Conservation (phyloP, 2,797 vertebrate species). For the Thalassophryne amazonica region DNA sequence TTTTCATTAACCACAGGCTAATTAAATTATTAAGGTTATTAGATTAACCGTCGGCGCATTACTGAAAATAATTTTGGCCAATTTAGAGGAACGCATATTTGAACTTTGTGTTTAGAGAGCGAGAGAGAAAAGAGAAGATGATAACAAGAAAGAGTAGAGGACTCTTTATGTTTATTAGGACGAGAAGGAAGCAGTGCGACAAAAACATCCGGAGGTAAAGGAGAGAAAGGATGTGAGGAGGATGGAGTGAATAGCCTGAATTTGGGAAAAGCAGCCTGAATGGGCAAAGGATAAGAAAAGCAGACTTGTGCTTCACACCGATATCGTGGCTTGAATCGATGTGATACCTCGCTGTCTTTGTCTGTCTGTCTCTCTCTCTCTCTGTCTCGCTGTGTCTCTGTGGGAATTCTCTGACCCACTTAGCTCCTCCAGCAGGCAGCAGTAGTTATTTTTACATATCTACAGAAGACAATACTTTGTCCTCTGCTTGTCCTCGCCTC, state of each 20-base stretch:
- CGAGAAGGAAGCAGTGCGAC: slow-evolving; percentile 9
- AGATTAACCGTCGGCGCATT: not conserved
- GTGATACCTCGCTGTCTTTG: slow-evolving; percentile 24
- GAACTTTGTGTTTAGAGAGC: not conserved
- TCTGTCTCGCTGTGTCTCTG: slow-evolving; percentile 23
- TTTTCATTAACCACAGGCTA: not conserved
- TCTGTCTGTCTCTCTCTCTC: slow-evolving; percentile 16
- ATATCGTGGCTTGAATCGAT: slow-evolving; percentile 51
- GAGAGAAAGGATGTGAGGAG: slow-evolving; percentile 2
- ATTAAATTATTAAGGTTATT: slow-evolving; percentile 8
- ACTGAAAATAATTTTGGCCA: not conserved
- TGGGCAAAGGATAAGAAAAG: slow-evolving; percentile 29
- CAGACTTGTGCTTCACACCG: slow-evolving; percentile 49
- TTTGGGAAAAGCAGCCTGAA: too few relatives aligned
- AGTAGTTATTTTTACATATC: slow-evolving; percentile 81
- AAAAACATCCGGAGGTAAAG: not conserved
- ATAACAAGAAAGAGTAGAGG: slow-evolving; percentile 1
- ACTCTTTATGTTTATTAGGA: slow-evolving; percentile 24
- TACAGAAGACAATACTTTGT: slow-evolving; percentile 72
- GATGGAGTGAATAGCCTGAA: too few relatives aligned
- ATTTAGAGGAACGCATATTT: not conserved
- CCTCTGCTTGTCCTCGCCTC: slow-evolving; percentile 66
- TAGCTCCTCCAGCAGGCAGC: slow-evolving; percentile 70
- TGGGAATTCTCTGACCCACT: slow-evolving; percentile 83
- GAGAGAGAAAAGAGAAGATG: not conserved